These are phyloP conservation scores for Tylochromis polylepis DNA, from an alignment of 2,113 vertebrate species.

Conservation along the genomic window DNA sequence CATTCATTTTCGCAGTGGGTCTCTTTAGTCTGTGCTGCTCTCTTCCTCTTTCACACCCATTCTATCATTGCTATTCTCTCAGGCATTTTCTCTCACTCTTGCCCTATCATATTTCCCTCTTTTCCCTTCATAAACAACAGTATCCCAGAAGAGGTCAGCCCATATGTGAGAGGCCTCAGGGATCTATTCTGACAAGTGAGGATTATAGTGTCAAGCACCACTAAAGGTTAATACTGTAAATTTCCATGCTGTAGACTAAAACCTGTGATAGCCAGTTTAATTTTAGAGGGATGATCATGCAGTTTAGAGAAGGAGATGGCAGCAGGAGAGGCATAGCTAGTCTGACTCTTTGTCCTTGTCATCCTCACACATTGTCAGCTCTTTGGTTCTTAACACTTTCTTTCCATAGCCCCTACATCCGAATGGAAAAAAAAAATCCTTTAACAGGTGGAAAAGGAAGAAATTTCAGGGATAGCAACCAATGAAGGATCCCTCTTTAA, in stretches of 20 bases:
- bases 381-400: background rate
- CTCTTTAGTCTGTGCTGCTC: constrained; percentile 34
- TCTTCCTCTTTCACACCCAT: constrained; percentile 53
- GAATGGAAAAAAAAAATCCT: background rate
- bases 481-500: background rate
- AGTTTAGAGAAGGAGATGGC: background rate
- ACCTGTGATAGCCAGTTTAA: background rate
- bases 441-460: background rate
- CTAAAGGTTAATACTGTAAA: constrained; percentile 49
- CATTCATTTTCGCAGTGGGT: constrained; percentile 49
- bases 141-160: background rate
- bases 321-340: background rate
- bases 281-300: background rate
- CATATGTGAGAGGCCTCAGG: background rate
- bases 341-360: background rate
- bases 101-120: constrained; percentile 1
- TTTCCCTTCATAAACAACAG: constrained; percentile 28
- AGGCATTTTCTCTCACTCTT: constrained; percentile 4
- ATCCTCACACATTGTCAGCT: background rate
- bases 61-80: constrained; percentile 41
- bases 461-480: background rate
- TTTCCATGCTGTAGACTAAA: constrained; percentile 16
- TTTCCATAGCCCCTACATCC: background rate
- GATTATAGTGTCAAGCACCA: constrained; percentile 26
- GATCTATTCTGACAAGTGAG: constrained; percentile 13